Conservation (phyloP, 1,140 invertebrate species). For the Andricus grossulariae region DNA sequence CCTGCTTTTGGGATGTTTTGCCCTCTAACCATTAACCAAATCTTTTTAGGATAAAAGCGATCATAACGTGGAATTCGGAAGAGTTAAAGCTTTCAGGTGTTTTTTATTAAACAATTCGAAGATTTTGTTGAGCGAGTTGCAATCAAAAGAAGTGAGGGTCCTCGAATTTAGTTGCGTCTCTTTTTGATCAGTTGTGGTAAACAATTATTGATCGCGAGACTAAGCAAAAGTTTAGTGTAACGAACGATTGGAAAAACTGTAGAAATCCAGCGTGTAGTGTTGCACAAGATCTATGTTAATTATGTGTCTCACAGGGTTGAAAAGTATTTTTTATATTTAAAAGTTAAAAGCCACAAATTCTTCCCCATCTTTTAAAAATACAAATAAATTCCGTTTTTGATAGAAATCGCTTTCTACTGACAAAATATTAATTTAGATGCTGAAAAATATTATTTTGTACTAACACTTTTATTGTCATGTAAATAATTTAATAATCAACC, state of each 20-base stretch:
- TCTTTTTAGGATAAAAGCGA: too few relatives aligned
- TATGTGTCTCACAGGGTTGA: slow-evolving; percentile 22
- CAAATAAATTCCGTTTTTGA: background rate
- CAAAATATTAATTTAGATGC: background rate
- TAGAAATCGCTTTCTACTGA: background rate
- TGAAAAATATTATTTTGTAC: background rate
- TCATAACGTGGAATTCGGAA: too few relatives aligned
- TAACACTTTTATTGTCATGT: background rate
- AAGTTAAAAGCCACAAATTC: background rate
- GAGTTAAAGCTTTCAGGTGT: too few relatives aligned
- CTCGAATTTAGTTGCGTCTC: background rate
- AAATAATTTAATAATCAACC: background rate
- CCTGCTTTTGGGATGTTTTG: too few relatives aligned
- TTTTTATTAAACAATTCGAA: too few relatives aligned
- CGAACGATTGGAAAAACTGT: background rate
- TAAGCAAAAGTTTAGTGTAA: background rate
- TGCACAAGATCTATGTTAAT: slow-evolving; percentile 17
- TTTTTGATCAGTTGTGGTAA: background rate
- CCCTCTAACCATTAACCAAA: too few relatives aligned
- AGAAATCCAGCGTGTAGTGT: background rate
- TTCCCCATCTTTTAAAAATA: background rate
- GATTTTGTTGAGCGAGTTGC: too few relatives aligned
- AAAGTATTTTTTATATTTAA: slow-evolving; percentile 25
- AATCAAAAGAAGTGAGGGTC: background rate
- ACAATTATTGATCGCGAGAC: slow-evolving; percentile 11